Base-by-base conservation (phyloP, 2,113 vertebrate species). In the Callaeas wilsoni region DNA sequence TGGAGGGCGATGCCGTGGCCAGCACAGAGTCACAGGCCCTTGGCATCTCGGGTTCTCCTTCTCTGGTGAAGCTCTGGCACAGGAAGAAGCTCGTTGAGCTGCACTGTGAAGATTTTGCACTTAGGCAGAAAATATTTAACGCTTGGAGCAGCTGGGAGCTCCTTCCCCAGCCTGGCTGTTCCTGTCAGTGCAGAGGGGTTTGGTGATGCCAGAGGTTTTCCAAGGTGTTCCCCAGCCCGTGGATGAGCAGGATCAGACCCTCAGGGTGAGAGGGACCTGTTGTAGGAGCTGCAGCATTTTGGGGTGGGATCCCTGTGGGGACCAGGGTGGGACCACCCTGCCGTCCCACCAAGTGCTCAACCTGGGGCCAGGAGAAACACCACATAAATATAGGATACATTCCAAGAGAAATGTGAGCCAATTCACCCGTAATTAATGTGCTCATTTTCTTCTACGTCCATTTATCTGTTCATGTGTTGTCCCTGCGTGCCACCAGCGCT, bases 301-400 rank as follows among this genome's bases (percentile, higher is more conserved):
- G 67, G 56, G 41, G 17, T 82, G 56, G 42, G 60, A 21, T 59
- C 13, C 26, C 37, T 2, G 1, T 1, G 16, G 39, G 62, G 21
- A 3, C 25, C 1, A 1, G 25, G 26, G 30, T n/a, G n/a, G n/a
- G n/a, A n/a, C 20, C 33, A 17, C 13, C 30, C 73, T 29, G 44
- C 60, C 0, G 0, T 12, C 47, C 62, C 87, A 65, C 41, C 30
- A 5, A 9, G 5, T 2, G 55, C 44, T 33, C 55, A 8, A 41
- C 7, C 23, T 15, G 5, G 17, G 25, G 4, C 2, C 35, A 52
- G 75, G 47, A 33, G 49, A 56, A 82, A 59, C 0, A 0, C 37
- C 53, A 1, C 5, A 0, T 3, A 10, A 78, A 52, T 0, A 9
- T 0, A 21, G 37, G 35, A 53, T 4, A 2, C 0, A 3, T 30